Conservation (phyloP, 1,140 invertebrate species). For the Anthonomus grandis region DNA sequence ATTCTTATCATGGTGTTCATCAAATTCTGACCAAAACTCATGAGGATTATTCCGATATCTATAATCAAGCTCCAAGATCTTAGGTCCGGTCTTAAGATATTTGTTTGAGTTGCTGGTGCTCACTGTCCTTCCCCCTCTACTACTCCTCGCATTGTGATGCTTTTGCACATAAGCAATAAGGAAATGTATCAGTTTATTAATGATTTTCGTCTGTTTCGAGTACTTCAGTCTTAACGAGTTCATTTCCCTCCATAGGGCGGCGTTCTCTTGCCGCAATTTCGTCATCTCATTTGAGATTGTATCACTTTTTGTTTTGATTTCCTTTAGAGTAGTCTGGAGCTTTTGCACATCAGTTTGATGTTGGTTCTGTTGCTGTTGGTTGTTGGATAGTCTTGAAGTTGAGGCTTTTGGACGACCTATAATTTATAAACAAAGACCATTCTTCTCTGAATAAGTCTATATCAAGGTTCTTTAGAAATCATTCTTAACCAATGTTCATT, state of each 20-base stretch:
- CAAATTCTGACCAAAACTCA: constrained; percentile 27
- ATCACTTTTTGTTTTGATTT: constrained; percentile 25
- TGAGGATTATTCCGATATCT: constrained; percentile 18
- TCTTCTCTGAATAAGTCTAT: too few relatives aligned
- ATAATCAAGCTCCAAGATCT: constrained; percentile 30
- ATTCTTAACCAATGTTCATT: too few relatives aligned
- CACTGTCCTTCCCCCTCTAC: constrained; percentile 13
- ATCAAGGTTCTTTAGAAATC: too few relatives aligned
- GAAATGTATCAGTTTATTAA: constrained; percentile 35
- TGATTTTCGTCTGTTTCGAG: constrained; percentile 31
- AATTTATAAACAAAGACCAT: too few relatives aligned
- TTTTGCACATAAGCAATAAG: constrained; percentile 33
- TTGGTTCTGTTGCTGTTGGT: background rate
- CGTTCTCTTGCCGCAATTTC: constrained; percentile 31
- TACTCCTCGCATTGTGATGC: constrained; percentile 28
- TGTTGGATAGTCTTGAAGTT: background rate
- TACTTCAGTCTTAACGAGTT: constrained; percentile 30
- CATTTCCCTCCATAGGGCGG: constrained; percentile 31
- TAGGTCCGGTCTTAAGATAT: constrained; percentile 21
- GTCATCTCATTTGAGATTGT: constrained; percentile 23
- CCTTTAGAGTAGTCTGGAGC: constrained; percentile 16
- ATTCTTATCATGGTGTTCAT: constrained; percentile 1
- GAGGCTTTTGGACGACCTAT: background rate
- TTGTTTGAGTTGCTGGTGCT: constrained; percentile 16
- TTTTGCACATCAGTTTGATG: constrained; percentile 8